Evolutionary conservation across 2,888 invertebrate species (phyloP).

Genomic region (Barypeithes pellucidus): DNA sequence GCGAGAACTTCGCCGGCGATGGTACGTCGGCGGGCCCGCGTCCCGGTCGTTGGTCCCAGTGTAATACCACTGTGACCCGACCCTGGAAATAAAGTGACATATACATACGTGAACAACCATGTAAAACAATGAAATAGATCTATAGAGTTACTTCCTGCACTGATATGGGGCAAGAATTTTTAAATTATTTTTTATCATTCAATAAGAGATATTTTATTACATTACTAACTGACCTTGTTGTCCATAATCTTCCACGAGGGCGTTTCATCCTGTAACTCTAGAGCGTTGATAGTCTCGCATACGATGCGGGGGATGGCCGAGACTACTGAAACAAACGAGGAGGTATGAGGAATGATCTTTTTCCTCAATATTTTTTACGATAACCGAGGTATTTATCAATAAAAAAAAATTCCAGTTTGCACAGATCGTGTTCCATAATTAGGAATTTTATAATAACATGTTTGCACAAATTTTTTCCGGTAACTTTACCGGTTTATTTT

Average conservation of each 20-base stretch:
- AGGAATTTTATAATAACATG: too few species aligned
- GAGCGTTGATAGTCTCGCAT: slow-evolving; percentile 96
- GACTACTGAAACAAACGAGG: slow-evolving; percentile 76
- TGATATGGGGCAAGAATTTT: too few species aligned
- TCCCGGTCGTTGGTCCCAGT: slow-evolving; percentile 94
- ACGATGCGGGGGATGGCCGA: slow-evolving; percentile 97
- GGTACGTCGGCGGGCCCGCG: slow-evolving; percentile 67
- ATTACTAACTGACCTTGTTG: slow-evolving; percentile 83
- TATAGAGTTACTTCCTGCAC: too few species aligned
- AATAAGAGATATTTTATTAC: neutral
- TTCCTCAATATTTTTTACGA: slow-evolving; percentile 1
- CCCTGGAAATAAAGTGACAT: slow-evolving; percentile 39
- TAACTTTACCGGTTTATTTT: too few species aligned
- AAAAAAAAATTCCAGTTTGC: too few species aligned
- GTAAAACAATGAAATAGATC: too few species aligned
- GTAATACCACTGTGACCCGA: slow-evolving; percentile 79
- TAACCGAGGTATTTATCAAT: too few species aligned
- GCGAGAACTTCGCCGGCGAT: slow-evolving; percentile 74
- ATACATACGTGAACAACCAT: too few species aligned
- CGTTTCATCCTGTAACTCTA: slow-evolving; percentile 96
- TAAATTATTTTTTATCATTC: too few species aligned
- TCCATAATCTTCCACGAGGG: slow-evolving; percentile 99
- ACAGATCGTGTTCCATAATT: too few species aligned
- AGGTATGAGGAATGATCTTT: slow-evolving; percentile 35
- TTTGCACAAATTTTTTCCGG: too few species aligned